Conservation (phyloP, 2,113 vertebrate species). For the Arothron firmamentum region DNA sequence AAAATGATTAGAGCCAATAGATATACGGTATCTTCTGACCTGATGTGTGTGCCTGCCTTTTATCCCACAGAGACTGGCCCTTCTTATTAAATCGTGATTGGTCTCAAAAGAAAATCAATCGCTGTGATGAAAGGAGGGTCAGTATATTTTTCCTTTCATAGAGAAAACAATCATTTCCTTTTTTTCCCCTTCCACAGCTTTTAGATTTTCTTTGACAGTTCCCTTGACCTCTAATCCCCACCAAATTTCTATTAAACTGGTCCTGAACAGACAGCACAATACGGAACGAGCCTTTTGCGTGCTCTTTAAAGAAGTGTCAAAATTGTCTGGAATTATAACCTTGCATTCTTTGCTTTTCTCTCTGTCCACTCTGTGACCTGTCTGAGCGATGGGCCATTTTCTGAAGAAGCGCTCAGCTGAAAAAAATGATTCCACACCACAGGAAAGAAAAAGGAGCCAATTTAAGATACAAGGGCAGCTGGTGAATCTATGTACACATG, state of each 20-base stretch:
- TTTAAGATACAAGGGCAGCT: slow-evolving; percentile 51
- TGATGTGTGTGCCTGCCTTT: not conserved
- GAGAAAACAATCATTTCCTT: slow-evolving; percentile 6
- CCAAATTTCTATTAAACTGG: slow-evolving; percentile 40
- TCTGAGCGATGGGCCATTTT: slow-evolving; percentile 56
- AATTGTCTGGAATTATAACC: slow-evolving; percentile 34
- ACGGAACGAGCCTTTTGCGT: slow-evolving; percentile 33
- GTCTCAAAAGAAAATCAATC: slow-evolving; percentile 32
- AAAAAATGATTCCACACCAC: slow-evolving; percentile 63
- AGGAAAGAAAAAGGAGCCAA: slow-evolving; percentile 47
- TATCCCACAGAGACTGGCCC: not conserved
- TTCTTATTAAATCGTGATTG: slow-evolving; percentile 17
- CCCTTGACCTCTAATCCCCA: slow-evolving; percentile 38
- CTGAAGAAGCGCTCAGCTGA: slow-evolving; percentile 61
- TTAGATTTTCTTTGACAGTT: slow-evolving; percentile 31
- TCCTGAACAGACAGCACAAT: slow-evolving; percentile 27
- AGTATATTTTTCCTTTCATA: slow-evolving; percentile 4
- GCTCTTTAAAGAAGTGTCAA: slow-evolving; percentile 27
- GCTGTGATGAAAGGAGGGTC: slow-evolving; percentile 8
- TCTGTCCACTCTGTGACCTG: slow-evolving; percentile 36
- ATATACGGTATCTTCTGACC: not conserved
- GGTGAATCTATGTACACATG: slow-evolving; percentile 14
- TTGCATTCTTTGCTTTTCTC: slow-evolving; percentile 31
- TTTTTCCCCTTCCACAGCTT: slow-evolving; percentile 19
- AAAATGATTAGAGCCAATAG: not conserved